A percentile compares a stretch with the other conserved stretches of the same genome.
Evolutionary conservation across 2,888 invertebrate species (phyloP).

Genomic region (Cheiracanthium punctorium): DNA sequence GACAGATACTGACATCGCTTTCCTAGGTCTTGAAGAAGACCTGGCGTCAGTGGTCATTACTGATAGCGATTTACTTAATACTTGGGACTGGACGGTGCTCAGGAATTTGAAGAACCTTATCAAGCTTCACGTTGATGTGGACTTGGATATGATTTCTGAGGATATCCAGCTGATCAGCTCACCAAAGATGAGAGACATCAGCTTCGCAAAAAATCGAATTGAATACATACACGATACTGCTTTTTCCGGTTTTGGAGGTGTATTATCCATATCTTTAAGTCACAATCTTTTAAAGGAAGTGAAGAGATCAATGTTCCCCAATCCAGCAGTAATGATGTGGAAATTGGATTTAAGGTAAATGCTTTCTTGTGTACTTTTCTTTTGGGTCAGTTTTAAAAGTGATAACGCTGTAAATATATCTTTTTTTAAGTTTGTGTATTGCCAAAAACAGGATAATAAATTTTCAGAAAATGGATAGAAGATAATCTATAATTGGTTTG

Average conservation of each 20-base stretch:
- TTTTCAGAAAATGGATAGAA: too few species aligned
- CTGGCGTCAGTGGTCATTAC: background rate
- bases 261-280: background rate
- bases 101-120: conserved; percentile 4
- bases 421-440: too few species aligned
- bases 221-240: conserved; percentile 5
- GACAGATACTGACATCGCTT: conserved; percentile 23
- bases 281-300: conserved; percentile 6
- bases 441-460: too few species aligned
- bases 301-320: conserved; percentile 32
- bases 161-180: conserved; percentile 1
- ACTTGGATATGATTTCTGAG: background rate
- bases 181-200: background rate
- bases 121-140: background rate
- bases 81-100: conserved; percentile 26
- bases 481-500: too few species aligned
- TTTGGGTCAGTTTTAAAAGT: too few species aligned
- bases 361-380: too few species aligned
- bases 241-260: background rate
- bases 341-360: conserved; percentile 20
- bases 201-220: conserved; percentile 20
- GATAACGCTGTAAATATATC: too few species aligned
- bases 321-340: conserved; percentile 11
- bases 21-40: conserved; percentile 19
- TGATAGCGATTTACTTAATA: background rate